Conservation (phyloP, 1,140 invertebrate genomes). For the Dolichoris vasculosae region DNA sequence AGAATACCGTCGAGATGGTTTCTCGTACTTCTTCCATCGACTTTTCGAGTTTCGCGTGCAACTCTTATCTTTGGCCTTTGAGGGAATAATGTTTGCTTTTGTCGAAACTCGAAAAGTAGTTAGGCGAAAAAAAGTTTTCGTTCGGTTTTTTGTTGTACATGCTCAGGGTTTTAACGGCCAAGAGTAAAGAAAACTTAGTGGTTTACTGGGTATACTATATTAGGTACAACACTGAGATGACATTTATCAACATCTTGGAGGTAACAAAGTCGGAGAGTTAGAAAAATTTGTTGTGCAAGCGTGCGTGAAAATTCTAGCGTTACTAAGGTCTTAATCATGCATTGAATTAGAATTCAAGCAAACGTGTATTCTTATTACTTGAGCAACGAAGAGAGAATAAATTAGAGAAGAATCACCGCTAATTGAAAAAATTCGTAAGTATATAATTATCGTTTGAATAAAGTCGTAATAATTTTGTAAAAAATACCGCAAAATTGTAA, state of each 20-base stretch:
- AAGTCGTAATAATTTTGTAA: not conserved
- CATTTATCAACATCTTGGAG: conserved; percentile 29
- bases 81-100: not conserved
- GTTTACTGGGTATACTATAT: not conserved
- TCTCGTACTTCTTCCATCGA: conserved; percentile 7
- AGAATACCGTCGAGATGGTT: not conserved
- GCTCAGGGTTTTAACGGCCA: conserved; percentile 8
- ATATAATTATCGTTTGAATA: too few species aligned
- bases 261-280: conserved; percentile 32
- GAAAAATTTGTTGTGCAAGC: conserved; percentile 57
- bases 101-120: conserved; percentile 18
- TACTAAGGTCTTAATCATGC: not conserved
- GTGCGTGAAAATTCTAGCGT: conserved; percentile 53
- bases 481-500: too few species aligned
- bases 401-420: not conserved
- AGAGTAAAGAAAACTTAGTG: not conserved
- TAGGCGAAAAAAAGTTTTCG: conserved; percentile 2
- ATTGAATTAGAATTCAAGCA: not conserved
- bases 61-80: not conserved
- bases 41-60: conserved; percentile 25
- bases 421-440: not conserved
- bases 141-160: conserved; percentile 18
- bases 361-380: not conserved
- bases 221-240: not conserved
- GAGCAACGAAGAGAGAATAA: not conserved